A percentile compares a stretch with the other conserved stretches of the same genome.
Evolutionary conservation across 2,113 vertebrate genomes (phyloP).

Genomic region (Atlantisia rogersi): DNA sequence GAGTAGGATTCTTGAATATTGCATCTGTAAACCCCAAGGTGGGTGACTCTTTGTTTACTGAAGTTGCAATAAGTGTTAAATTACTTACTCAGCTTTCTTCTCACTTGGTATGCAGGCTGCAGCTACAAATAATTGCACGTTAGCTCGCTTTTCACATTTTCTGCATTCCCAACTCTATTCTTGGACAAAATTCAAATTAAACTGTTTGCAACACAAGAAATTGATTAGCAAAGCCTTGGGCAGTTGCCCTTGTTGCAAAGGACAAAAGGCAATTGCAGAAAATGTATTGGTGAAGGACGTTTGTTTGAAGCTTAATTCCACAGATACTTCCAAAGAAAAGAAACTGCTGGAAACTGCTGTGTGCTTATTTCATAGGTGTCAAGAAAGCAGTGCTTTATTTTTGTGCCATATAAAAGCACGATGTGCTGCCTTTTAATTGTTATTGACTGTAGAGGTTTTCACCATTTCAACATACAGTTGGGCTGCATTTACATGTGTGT

Average conservation of each 20-base stretch:
- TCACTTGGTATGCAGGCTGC: neutral
- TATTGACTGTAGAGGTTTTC: neutral
- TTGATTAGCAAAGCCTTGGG: constrained; percentile 8
- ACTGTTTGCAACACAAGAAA: neutral
- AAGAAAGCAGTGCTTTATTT: neutral
- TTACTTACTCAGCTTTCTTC: neutral
- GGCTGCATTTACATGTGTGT: neutral
- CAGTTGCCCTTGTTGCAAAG: constrained; percentile 34
- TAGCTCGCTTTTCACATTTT: neutral
- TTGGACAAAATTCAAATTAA: neutral
- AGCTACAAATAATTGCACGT: neutral
- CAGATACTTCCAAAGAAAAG: neutral
- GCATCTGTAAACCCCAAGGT: neutral
- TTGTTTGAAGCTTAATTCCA: neutral
- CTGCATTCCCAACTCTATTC: neutral
- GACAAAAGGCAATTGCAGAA: constrained; percentile 10
- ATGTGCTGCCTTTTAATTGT: neutral
- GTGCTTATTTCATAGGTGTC: neutral
- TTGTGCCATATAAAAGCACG: neutral
- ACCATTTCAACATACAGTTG: neutral
- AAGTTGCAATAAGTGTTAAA: neutral
- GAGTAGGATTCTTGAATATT: neutral
- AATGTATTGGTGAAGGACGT: neutral
- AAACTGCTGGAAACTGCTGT: neutral
- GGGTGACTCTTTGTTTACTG: neutral